Percentiles rank a stretch among this genome's conserved stretches.
Evolutionary conservation across 2,888 invertebrate species (phyloP).

Genomic region (Antheraea yamamai): DNA sequence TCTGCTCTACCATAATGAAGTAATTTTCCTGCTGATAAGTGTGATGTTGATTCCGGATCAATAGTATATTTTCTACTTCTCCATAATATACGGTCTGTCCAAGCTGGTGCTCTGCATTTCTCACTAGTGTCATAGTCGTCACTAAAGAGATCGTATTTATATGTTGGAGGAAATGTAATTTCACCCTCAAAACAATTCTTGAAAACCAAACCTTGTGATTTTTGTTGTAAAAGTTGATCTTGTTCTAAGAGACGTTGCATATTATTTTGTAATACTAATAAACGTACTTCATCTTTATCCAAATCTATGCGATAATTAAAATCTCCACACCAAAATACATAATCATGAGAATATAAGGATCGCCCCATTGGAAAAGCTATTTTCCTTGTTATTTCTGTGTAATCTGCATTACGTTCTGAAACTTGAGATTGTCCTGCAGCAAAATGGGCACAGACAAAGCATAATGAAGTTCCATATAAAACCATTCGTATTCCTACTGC

Average conservation of each 20-base stretch:
- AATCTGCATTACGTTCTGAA: conserved; percentile 97
- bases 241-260: conserved; percentile 88
- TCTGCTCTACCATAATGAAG: conserved; percentile 96
- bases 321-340: conserved; percentile 99
- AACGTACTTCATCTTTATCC: conserved; percentile 96
- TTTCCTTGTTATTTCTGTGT: conserved; percentile 96
- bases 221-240: conserved; percentile 94
- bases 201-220: conserved; percentile 92
- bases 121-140: conserved; percentile 99
- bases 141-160: conserved; percentile 99
- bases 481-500: conserved; percentile 96
- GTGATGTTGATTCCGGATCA: conserved; percentile 84
- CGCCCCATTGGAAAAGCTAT: conserved; percentile 95
- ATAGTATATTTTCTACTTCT: conserved; percentile 88
- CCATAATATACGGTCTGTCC: conserved; percentile 99
- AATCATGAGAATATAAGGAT: conserved; percentile 96
- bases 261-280: conserved; percentile 89
- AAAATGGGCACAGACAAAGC: conserved; percentile 99
- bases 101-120: conserved; percentile 97
- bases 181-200: conserved; percentile 96
- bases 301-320: conserved; percentile 99
- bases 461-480: conserved; percentile 95
- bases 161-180: conserved; percentile 96
- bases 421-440: conserved; percentile 99
- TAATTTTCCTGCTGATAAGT: conserved; percentile 90